Base-by-base conservation (phyloP, 2,888 invertebrate genomes). In the Arenicola marina region DNA sequence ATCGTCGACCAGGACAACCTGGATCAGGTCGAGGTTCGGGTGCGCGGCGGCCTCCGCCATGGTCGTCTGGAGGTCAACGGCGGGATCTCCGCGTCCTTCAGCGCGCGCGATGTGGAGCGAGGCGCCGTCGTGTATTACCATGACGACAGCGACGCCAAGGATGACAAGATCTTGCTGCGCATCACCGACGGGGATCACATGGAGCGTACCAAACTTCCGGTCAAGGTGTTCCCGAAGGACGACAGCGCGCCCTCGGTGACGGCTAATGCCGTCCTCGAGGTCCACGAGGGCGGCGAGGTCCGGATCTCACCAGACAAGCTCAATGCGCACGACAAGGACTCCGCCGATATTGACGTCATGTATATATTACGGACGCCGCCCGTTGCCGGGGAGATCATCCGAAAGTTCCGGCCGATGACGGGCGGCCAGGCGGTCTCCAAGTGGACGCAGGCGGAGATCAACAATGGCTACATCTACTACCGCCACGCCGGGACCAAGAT, bases 1-100 rank as follows among this genome's bases (percentile, higher is more conserved):
- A 74, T 83, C 34, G 78, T 79, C n/a, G 82, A 82, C 67, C 73
- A 71, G 29, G 79, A 80, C 64, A 82, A 82, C 67, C 65, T 78
- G n/a, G 62, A 75, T 32, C 71, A 75, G 31, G 76, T 82, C 1
- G 62, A 76, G 57, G 68, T 77, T 56, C 48, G 62, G 66, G 75
- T 83, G 32, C 77, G 76, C 28, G 79, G 79, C 3, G 82, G 81
- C 4, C 73, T 78, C 32, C 65, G 75, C 34, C 77, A 80, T 67
- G 83, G 83, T 1, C 68, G 72, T 2, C 67, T 82, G 44, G 68
- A 76, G 53, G 75, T 81, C 24, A 72, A 76, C 56, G 77, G 77
- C 11, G 70, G 70, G 29, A 69, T 73, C 46, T 65, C 76, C 18
- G 69, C 76, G 48, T 72, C 73, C 45, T 81, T 83, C 68, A 76